A percentile compares a stretch with the other conserved stretches of the same genome.
Evolutionary conservation across 2,113 vertebrate species (phyloP).

Genomic region (Azemiops feae): DNA sequence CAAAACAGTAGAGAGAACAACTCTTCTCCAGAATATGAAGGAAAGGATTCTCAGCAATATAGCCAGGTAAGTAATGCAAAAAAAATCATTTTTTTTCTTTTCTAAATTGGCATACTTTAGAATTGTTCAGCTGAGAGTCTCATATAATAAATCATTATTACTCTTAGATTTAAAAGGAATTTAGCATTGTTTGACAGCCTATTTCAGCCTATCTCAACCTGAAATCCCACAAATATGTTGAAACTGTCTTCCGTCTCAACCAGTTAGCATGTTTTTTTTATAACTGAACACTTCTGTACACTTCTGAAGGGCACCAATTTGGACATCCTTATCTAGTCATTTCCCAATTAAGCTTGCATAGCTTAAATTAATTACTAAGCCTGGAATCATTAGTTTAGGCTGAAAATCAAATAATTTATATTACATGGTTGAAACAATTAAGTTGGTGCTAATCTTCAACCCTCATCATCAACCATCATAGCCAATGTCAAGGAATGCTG

Average conservation of each 20-base stretch:
- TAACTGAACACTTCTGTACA: not conserved
- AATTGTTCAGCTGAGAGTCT: not conserved
- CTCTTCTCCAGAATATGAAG: not conserved
- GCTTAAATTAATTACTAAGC: not conserved
- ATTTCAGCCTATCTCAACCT: not conserved
- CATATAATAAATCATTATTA: not conserved
- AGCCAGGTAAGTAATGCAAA: constrained; percentile 56
- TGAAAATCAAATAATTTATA: not conserved
- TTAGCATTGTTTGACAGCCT: not conserved
- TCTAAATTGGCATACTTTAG: not conserved
- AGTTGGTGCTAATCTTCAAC: not conserved
- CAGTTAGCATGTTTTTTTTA: not conserved
- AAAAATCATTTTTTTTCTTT: not conserved
- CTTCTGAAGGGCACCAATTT: not conserved
- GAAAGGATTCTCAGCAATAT: not conserved
- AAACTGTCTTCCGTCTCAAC: too few relatives aligned
- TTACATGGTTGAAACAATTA: not conserved
- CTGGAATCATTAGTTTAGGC: not conserved
- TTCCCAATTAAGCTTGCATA: not conserved
- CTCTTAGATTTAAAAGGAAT: not conserved
- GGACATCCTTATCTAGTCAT: not conserved
- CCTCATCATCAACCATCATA: not conserved
- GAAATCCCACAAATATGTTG: not conserved
- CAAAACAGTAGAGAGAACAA: not conserved
- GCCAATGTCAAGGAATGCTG: not conserved